Percentiles rank a stretch among this genome's conserved stretches.
Evolutionary conservation across 2,113 vertebrate genomes (phyloP).

Genomic region (Leucoraja erinaceus): DNA sequence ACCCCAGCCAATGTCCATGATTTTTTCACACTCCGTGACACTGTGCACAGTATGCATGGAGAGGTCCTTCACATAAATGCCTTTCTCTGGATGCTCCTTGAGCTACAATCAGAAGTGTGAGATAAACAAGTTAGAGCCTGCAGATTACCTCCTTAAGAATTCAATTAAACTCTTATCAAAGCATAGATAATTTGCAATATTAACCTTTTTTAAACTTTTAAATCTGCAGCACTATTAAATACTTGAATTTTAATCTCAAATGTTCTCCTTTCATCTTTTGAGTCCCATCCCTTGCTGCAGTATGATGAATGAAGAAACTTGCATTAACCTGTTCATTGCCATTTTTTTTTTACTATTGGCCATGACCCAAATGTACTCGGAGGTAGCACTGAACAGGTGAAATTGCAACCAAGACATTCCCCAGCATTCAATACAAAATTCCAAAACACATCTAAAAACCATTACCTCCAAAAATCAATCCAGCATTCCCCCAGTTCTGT

Average conservation of each 20-base stretch:
- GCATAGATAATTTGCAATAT: neutral
- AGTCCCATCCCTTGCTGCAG: neutral
- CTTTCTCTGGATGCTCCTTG: slow-evolving; percentile 77
- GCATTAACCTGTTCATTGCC: neutral
- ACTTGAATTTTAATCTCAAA: neutral
- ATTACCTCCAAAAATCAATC: neutral
- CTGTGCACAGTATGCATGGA: slow-evolving; percentile 74
- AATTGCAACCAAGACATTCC: neutral
- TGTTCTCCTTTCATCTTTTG: neutral
- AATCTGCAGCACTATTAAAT: neutral
- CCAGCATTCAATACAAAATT: neutral
- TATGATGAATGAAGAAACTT: neutral
- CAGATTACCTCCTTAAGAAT: neutral
- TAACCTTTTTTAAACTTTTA: neutral
- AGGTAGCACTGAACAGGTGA: too few species aligned
- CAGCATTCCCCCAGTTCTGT: neutral
- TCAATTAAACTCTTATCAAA: neutral
- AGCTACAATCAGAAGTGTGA: slow-evolving; percentile 57
- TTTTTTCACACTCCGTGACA: slow-evolving; percentile 65
- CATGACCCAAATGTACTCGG: too few species aligned
- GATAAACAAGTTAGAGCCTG: slow-evolving; percentile 30
- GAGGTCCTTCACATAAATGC: slow-evolving; percentile 69
- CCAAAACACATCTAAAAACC: neutral
- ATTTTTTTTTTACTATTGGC: too few species aligned
- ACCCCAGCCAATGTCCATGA: slow-evolving; percentile 74